Base-by-base conservation (phyloP, 2,113 vertebrate species). In the Oreamnos americanus region DNA sequence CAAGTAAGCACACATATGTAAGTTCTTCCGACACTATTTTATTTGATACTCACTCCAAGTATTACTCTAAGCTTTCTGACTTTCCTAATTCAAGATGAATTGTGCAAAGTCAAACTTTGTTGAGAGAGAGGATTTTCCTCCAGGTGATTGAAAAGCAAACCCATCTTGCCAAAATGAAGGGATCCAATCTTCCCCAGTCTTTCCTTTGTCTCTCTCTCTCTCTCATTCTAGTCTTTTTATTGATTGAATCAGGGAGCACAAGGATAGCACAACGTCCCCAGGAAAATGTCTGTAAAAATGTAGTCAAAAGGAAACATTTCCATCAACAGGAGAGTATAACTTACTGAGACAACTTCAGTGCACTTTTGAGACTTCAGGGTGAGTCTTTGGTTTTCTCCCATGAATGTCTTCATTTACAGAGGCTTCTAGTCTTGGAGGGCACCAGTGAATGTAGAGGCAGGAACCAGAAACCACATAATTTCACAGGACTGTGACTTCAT, bases 1-100 rank as follows among this genome's bases (percentile, higher is more conserved):
- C 30, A 15, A 53, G 51, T 51, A 14, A 86, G 12, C 15, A 15
- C 3, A 0, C 23, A 9, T 6, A 2, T 64, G 4, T 83, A 36
- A 43, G 86, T 60, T 74, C 16, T 84, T 58, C 87, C 79, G 81
- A 36, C 43, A 60, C 17, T 83, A n/a, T 15, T 53, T 85, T 15
- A 82, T 85, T 74, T 91, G 45, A 19, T 82, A 57, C 49, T 71
- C 71, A 95, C 78, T 82, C 26, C 26, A 25, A 53, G 64, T 67
- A 86, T 47, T 81, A 28, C 30, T 7, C 43, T 8, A 95, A 53
- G 43, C 6, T 36, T 6, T 64, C 89, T 91, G 78, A 28, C 87
- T 94, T 96, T 91, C 36, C 71, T 28, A 51, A 78, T 89, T 91
- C 58, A 83, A 87, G 79, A 19, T 33, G 87, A 94, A 96, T 4